Evolutionary conservation across 2,797 vertebrate genomes (phyloP).

Genomic region (Cercopithecus mitis): DNA sequence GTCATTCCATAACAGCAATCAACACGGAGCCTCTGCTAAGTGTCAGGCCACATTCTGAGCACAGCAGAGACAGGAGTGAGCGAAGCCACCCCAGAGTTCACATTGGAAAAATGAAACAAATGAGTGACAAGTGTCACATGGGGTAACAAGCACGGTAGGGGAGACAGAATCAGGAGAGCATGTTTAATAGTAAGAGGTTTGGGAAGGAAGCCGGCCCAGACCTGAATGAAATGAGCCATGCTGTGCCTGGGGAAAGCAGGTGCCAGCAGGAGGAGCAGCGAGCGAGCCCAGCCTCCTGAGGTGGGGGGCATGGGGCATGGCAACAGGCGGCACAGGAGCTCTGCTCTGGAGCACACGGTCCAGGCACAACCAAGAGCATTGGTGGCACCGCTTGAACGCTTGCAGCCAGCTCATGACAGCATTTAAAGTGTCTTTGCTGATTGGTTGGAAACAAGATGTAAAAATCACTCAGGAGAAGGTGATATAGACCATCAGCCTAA

Average conservation of each 20-base stretch:
- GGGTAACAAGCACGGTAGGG: rapidly evolving
- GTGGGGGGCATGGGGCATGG: neutral
- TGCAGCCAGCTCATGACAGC: neutral
- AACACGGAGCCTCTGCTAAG: neutral
- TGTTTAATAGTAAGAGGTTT: too few relatives aligned
- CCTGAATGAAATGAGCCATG: rapidly evolving
- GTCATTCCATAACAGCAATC: neutral
- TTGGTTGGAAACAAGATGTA: neutral
- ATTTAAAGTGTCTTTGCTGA: neutral
- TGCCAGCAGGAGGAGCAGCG: neutral
- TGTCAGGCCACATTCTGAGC: neutral
- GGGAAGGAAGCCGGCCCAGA: neutral
- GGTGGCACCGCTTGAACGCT: rapidly evolving
- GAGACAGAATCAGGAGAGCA: neutral
- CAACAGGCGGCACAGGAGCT: rapidly evolving
- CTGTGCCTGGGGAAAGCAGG: neutral
- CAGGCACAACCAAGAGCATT: rapidly evolving
- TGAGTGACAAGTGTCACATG: rapidly evolving
- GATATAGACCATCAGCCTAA: neutral
- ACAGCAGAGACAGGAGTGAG: neutral
- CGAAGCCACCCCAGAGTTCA: neutral
- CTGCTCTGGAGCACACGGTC: rapidly evolving
- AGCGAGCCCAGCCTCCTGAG: neutral
- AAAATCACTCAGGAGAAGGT: neutral
- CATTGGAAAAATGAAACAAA: neutral